Evolutionary conservation across 1,140 invertebrate species (phyloP).

Genomic region (Drosophila parvula): DNA sequence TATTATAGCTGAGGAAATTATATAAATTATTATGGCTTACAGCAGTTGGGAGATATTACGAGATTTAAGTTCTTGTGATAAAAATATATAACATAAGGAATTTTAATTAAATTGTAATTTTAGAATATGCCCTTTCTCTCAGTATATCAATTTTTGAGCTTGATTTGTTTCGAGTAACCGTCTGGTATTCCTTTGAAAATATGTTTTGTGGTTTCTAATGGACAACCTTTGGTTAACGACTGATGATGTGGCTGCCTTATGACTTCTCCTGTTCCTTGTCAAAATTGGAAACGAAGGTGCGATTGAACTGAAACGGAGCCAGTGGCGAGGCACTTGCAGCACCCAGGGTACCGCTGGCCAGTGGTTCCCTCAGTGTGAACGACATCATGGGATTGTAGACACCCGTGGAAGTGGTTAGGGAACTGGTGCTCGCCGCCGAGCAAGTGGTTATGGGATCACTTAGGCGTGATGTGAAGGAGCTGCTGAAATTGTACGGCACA

Average conservation of each 20-base stretch:
- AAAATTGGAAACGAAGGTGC: slow-evolving; percentile 35
- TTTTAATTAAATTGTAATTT: slow-evolving; percentile 1
- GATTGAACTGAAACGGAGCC: slow-evolving; percentile 62
- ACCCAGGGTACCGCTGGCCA: slow-evolving; percentile 16
- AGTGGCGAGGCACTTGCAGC: slow-evolving; percentile 21
- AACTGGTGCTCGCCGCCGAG: slow-evolving; percentile 29
- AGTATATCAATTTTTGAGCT: slow-evolving; percentile 48
- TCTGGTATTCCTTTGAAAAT: background rate
- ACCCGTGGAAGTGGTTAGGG: slow-evolving; percentile 60
- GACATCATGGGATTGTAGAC: slow-evolving; percentile 78
- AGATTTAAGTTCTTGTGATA: background rate
- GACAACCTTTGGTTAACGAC: slow-evolving; percentile 44
- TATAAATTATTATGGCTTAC: no score
- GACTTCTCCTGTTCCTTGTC: slow-evolving; percentile 54
- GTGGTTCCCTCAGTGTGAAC: slow-evolving; percentile 65
- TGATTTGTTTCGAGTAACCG: slow-evolving; percentile 26
- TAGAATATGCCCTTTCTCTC: slow-evolving; percentile 22
- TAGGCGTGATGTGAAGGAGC: slow-evolving; percentile 46
- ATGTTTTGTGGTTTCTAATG: slow-evolving; percentile 20
- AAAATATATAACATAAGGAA: background rate
- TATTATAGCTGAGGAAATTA: no score
- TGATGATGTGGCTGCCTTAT: slow-evolving; percentile 36
- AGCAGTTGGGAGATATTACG: background rate
- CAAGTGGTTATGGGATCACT: slow-evolving; percentile 42
- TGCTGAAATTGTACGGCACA: slow-evolving; percentile 60